These are phyloP conservation scores for Sylvia atricapilla DNA, from an alignment of 2,113 vertebrate genomes.

Conservation along the genomic window DNA sequence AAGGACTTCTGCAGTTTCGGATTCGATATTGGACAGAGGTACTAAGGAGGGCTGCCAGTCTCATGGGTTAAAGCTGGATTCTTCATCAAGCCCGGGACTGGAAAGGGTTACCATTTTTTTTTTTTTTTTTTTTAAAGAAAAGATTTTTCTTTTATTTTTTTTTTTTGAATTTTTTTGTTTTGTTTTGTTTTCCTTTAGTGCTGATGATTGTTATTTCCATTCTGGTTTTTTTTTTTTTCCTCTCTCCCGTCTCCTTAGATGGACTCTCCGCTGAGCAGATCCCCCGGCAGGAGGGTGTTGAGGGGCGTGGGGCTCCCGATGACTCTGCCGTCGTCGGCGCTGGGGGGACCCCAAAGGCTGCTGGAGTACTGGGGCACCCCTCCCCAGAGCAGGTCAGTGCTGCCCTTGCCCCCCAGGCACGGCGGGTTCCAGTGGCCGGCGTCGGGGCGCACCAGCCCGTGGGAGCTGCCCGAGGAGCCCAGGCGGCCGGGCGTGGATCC, in stretches of 20 bases:
- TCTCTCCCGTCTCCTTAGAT: constrained; percentile 79
- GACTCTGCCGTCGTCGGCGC: constrained; percentile 85
- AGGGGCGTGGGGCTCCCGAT: constrained; percentile 93
- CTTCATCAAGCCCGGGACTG: constrained; percentile 66
- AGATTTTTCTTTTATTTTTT: neutral
- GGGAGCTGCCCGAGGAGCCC: constrained; percentile 80
- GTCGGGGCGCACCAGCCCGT: constrained; percentile 80
- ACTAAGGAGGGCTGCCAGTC: constrained; percentile 74
- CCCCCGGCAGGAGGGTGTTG: constrained; percentile 93
- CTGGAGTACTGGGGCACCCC: constrained; percentile 93
- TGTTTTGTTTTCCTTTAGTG: constrained; percentile 70
- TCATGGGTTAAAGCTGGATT: constrained; percentile 65
- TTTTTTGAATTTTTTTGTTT: neutral
- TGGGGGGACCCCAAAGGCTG: constrained; percentile 94
- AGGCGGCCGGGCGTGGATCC: constrained; percentile 85
- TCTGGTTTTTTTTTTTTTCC: neutral
- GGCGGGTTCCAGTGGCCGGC: constrained; percentile 86
- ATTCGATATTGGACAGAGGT: constrained; percentile 76
- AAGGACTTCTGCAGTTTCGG: constrained; percentile 72
- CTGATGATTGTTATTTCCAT: constrained; percentile 68
- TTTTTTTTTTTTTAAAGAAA: neutral
- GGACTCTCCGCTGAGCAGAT: constrained; percentile 95
- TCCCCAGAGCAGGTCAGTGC: constrained; percentile 93
- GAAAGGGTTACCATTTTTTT: constrained; percentile 61
- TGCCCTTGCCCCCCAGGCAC: constrained; percentile 80